Evolutionary conservation across 2,888 invertebrate genomes (phyloP).

Genomic region (Galerucella nymphaeae): DNA sequence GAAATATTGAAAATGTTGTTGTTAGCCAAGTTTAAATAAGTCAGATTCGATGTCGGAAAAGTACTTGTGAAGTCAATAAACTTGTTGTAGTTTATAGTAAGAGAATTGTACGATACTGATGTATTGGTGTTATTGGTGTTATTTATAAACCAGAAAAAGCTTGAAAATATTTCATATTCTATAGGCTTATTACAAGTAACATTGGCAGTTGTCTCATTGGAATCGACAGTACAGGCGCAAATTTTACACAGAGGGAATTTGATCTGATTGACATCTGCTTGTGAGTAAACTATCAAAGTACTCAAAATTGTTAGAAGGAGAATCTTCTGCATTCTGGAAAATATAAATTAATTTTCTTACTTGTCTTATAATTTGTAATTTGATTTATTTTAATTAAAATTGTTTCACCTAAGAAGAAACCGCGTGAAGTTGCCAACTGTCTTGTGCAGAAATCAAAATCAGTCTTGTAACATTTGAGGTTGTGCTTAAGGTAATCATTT

Average conservation of each 20-base stretch:
- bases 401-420: too few species aligned
- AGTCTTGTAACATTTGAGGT: too few species aligned
- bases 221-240: slow-evolving; percentile 66
- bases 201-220: slow-evolving; percentile 58
- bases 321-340: slow-evolving; percentile 35
- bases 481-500: too few species aligned
- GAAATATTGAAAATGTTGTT: slow-evolving; percentile 75
- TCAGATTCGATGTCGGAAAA: slow-evolving; percentile 68
- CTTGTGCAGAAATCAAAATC: too few species aligned
- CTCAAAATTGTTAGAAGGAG: not conserved
- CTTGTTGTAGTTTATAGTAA: slow-evolving; percentile 48
- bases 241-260: slow-evolving; percentile 66
- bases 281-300: not conserved
- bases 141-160: slow-evolving; percentile 64
- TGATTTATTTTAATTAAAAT: too few species aligned
- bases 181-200: slow-evolving; percentile 69
- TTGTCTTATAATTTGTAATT: too few species aligned
- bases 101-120: slow-evolving; percentile 43
- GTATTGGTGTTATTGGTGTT: slow-evolving; percentile 57
- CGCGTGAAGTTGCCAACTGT: too few species aligned
- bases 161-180: slow-evolving; percentile 66
- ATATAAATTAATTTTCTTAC: not conserved
- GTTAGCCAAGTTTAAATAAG: slow-evolving; percentile 71
- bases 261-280: slow-evolving; percentile 24
- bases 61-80: slow-evolving; percentile 46